Evolutionary conservation across 2,888 invertebrate species (phyloP), one percentile per base, ranked within the genome.

Genomic region (Thymelicus acteon): DNA sequence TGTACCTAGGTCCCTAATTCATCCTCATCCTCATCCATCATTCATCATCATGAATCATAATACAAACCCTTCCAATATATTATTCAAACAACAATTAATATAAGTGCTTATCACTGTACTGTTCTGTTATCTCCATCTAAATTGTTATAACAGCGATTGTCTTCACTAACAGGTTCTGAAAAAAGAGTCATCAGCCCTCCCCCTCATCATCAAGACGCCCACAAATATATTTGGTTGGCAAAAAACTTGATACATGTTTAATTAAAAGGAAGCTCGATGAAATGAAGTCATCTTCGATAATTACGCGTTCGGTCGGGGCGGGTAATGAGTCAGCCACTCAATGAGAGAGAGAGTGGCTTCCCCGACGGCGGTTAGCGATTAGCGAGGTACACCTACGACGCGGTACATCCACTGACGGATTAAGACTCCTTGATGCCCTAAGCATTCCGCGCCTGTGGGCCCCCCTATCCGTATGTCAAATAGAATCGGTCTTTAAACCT

Each of bases 231-330:
- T 73, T 64, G 68, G 70, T 72, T 63, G 71, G 75, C 74, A 75
- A 78, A 79, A 79, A 79, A 54, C 78, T 67, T 78, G 77, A 79
- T 78, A 76, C 75, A 76, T 76, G 78, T 77, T 78, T 78, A 78
- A 80, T 79, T 79, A 77, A 78, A 78, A 78, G 77, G 78, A 79
- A 76, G 76, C 75, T 70, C 67, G 72, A 58, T 66, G 72, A 73
- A 78, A 79, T 80, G 77, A 79, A 79, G 80, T 79, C 79, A 78
- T 80, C 79, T 79, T 75, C 57, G 73, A 75, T 79, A 79, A 79
- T 80, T 79, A 78, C 74, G 75, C 73, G 74, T 75, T 72, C 57
- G 69, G 72, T 73, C 67, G 74, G 72, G 67, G 58, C 67, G 73
- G 70, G 63, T 70, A 70, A 70, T 70, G 69, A 61, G 69, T 58